Base-by-base conservation (phyloP, 2,797 vertebrate genomes). In the Cebuella pygmaea region DNA sequence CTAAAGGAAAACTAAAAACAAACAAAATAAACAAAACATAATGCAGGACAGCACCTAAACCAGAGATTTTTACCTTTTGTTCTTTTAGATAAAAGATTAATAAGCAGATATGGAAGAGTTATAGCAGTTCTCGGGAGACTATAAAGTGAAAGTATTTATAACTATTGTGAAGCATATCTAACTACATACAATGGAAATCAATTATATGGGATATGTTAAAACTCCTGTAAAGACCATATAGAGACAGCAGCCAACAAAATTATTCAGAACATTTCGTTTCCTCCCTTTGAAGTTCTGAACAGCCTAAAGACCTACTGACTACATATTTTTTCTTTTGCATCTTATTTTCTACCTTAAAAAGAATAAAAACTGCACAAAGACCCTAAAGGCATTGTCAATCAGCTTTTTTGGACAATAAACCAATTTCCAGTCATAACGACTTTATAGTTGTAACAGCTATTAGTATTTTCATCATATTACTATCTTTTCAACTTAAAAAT, bases 281-380 rank as follows among this genome's bases (percentile, higher is more conserved):
- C 46, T 87, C 10, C 9, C 20, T 44, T 48, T 67, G 26, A 81
- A 52, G 75, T 83, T 70, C 36, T 59, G 81, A 88, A 81, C 22
- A 67, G 22, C 15, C 88, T 44, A 76, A 39, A 85, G 33, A 26
- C 33, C 48, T 88, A 44, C 1, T 91, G 30, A 50, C 17, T n/a
- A 48, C 8, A 3, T 24, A 2, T 76, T 24, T 91, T 80, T 39
- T 19, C 33, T 57, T 44, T 57, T 4, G 4, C 78, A 20, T 72
- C 36, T 92, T 95, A 86, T 76, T 94, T 89, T 92, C n/a, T 86
- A 74, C 4, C 86, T 84, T 22, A 22, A 22, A 55, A 55, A 55
- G 52, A 55, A 55, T 20, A 97, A 76, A 93, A 82, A 95, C 91
- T 85, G 72, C 84, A 91, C 76, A 94, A 95, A 98, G 97, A 93